Conservation (phyloP, 2,797 vertebrate genomes). For the Danio kyathit region DNA sequence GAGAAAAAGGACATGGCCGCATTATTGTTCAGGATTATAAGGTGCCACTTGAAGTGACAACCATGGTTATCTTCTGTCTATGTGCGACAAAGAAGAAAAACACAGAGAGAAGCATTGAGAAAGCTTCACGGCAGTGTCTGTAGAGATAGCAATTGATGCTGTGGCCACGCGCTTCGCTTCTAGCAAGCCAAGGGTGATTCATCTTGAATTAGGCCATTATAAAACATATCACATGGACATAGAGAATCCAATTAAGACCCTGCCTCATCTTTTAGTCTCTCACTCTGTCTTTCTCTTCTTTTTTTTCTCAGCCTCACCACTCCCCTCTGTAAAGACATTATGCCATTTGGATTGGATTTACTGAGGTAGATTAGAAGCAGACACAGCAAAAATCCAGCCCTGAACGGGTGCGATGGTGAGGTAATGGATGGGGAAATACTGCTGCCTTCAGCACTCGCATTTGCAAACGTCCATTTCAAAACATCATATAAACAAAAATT, state of each 20-base stretch:
- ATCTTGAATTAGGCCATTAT: constrained; percentile 81
- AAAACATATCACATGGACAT: constrained; percentile 76
- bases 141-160: constrained; percentile 76
- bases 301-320: constrained; percentile 46
- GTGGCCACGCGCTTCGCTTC: constrained; percentile 67
- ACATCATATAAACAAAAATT: constrained; percentile 30
- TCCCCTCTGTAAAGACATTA: constrained; percentile 78
- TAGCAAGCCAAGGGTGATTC: constrained; percentile 75
- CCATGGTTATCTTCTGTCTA: constrained; percentile 78
- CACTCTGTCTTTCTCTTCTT: constrained; percentile 51
- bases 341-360: constrained; percentile 81
- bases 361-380: constrained; percentile 77
- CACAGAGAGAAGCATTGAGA: constrained; percentile 74
- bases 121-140: constrained; percentile 71
- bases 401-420: constrained; percentile 56
- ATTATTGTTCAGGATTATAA: constrained; percentile 81
- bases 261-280: constrained; percentile 67
- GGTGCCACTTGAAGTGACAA: constrained; percentile 78
- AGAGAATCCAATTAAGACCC: constrained; percentile 78
- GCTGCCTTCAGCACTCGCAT: constrained; percentile 37
- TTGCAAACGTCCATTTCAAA: constrained; percentile 34
- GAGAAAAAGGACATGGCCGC: constrained; percentile 53
- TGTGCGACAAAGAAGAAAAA: constrained; percentile 73
- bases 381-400: constrained; percentile 62
- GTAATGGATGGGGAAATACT: constrained; percentile 53